phyloP scores from a whole-genome alignment of 2,888 invertebrate genomes.

The Ferdinandea cuprea region DNA sequence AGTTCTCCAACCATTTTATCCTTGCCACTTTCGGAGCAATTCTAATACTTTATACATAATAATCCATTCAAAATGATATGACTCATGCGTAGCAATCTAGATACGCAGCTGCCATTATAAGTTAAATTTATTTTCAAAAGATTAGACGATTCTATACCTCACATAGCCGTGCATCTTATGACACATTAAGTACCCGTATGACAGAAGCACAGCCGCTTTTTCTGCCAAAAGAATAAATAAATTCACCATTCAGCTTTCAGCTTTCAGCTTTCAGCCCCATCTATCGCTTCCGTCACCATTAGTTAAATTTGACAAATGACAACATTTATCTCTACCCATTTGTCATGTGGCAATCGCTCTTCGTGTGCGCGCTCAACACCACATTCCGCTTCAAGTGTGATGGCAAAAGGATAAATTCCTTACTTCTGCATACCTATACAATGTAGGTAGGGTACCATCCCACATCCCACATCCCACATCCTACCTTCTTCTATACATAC shows the following conservation, averaged over 20 bases:
- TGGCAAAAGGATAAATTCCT: constrained; percentile 17
- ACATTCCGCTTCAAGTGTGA: not conserved
- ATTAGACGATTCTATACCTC: constrained; percentile 18
- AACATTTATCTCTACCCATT: constrained; percentile 53
- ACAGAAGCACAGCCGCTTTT: constrained; percentile 32
- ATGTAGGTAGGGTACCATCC: no score
- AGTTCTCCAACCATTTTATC: no score
- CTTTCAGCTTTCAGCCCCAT: constrained; percentile 22
- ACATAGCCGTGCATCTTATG: constrained; percentile 25
- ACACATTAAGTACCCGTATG: constrained; percentile 51
- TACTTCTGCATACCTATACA: constrained; percentile 24
- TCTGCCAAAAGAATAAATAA: constrained; percentile 15
- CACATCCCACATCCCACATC: not conserved
- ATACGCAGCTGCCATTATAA: constrained; percentile 19
- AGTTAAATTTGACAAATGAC: constrained; percentile 63
- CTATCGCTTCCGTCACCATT: constrained; percentile 45
- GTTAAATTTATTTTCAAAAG: constrained; percentile 31
- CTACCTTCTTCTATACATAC: constrained; percentile 5
- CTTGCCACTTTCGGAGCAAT: no score
- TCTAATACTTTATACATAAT: no score
- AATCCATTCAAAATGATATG: not conserved
- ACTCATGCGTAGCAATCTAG: constrained; percentile 23
- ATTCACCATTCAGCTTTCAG: constrained; percentile 18
- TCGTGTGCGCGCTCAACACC: constrained; percentile 1
- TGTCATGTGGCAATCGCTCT: constrained; percentile 46